Evolutionary conservation across 2,113 vertebrate species (phyloP).

Genomic region (Phoxinus phoxinus): DNA sequence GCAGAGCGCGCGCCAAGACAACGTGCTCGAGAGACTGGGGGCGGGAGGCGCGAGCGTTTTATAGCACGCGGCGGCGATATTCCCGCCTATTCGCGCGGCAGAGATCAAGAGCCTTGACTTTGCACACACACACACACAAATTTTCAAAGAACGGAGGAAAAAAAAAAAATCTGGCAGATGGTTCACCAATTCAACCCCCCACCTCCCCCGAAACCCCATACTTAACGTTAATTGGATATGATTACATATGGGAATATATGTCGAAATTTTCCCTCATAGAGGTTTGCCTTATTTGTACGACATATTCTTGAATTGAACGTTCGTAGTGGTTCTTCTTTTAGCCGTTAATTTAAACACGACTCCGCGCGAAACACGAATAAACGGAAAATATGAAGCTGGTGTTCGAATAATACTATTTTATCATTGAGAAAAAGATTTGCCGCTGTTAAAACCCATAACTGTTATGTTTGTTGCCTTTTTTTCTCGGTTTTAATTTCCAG

Average conservation of each 20-base stretch:
- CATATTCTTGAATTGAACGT: neutral
- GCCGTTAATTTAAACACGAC: neutral
- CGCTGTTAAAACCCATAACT: neutral
- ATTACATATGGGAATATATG: neutral
- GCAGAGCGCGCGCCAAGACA: slow-evolving; percentile 8
- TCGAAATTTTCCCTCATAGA: neutral
- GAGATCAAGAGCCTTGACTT: slow-evolving; percentile 30
- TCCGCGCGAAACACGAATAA: neutral
- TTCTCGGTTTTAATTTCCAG: neutral
- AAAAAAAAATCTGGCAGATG: neutral
- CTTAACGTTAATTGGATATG: neutral
- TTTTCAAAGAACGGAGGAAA: neutral
- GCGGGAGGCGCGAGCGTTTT: slow-evolving; percentile 31
- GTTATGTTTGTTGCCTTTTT: neutral
- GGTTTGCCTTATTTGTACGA: neutral
- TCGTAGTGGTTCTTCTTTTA: neutral
- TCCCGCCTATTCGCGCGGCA: slow-evolving; percentile 57
- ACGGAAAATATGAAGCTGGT: neutral
- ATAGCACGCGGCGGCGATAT: slow-evolving; percentile 33
- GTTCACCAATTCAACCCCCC: neutral
- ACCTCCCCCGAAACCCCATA: neutral
- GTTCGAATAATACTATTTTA: neutral
- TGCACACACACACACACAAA: neutral
- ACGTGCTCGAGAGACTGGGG: slow-evolving; percentile 42
- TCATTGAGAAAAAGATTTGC: neutral